Evolutionary conservation across 2,797 vertebrate genomes (phyloP), one percentile per base, ranked within the genome.

Genomic region (Danio choprae): DNA sequence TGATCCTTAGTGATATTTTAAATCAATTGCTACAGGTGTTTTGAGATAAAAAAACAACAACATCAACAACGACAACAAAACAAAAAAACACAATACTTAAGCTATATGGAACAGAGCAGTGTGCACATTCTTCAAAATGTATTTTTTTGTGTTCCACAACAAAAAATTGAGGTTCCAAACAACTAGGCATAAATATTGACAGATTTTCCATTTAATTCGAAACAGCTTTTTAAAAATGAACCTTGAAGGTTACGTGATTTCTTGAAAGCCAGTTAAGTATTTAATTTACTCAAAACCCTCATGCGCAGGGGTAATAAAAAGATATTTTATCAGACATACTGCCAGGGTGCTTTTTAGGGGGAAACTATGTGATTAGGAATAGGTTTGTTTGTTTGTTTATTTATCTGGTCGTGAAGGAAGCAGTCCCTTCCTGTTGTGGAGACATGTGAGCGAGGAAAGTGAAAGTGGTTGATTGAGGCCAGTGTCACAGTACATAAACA

Each of bases 401-500:
- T 83, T 86, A 83, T 82, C 87, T 87, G 73, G 36, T 74, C 41
- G 44, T 70, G 6, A 44, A 79, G 84, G 81, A 89, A 89, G 77
- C 83, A 75, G 65, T 64, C 60, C 73, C 65, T 83, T 89, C 86
- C 81, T 82, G 84, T 73, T 81, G 83, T 86, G 83, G 60, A 86
- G 46, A 15, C 68, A 81, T 29, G 18, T 36, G 22, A 78, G 69
- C 16, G 6, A 72, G 29, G n/a, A 69, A 51, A 73, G 15, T 51
- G 64, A 56, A 77, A 58, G 43, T 53, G 67, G 53, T 69, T 75
- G 10, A 71, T 56, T 64, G 51, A 56, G 64, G 59, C 51, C 65
- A 73, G 68, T 67, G 43, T 58, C 36, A 64, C 44, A 68, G 16
- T 13, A 38, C n/a, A 46, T 77, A 46, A 48, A 67, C 18, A 76